Percentiles rank a stretch among this genome's conserved stretches.
phyloP scores from a whole-genome alignment of 2,797 vertebrate genomes.

The Phrynocephalus forsythii region DNA sequence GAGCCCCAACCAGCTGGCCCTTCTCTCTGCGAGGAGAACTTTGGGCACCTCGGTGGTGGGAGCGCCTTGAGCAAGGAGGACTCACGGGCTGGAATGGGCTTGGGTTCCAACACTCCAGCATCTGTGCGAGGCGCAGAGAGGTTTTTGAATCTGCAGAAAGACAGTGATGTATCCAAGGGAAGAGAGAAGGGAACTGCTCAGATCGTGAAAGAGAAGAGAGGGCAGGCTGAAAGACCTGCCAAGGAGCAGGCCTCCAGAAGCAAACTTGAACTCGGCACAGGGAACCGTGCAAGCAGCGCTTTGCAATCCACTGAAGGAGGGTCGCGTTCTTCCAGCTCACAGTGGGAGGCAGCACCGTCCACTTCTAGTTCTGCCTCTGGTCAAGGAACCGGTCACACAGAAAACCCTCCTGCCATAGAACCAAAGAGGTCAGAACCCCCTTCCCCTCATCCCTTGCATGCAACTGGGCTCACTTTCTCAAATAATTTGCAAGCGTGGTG shows the following conservation, averaged over 20 bases:
- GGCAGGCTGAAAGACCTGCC: rapidly evolving
- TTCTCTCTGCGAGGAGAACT: rapidly evolving
- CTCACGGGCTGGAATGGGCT: neutral
- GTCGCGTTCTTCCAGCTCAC: rapidly evolving
- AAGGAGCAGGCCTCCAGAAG: neutral
- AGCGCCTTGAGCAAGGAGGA: neutral
- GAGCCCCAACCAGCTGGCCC: neutral
- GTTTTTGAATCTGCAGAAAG: neutral
- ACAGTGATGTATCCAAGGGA: neutral
- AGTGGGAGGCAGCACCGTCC: rapidly evolving
- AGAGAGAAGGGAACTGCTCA: neutral
- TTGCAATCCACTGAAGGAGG: neutral
- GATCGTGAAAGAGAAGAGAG: slow-evolving; percentile 10
- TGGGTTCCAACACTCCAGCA: slow-evolving; percentile 25
- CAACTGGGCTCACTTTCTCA: slow-evolving; percentile 2
- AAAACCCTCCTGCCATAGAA: neutral
- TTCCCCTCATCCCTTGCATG: neutral
- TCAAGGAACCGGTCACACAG: neutral
- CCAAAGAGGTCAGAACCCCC: slow-evolving; percentile 4
- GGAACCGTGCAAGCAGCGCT: neutral
- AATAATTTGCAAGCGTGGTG: neutral
- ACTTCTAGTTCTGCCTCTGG: neutral
- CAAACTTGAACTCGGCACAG: neutral
- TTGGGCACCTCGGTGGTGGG: neutral
- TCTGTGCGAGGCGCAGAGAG: neutral